phyloP scores from a whole-genome alignment of 2,113 vertebrate species.

The Hassar affinis region DNA sequence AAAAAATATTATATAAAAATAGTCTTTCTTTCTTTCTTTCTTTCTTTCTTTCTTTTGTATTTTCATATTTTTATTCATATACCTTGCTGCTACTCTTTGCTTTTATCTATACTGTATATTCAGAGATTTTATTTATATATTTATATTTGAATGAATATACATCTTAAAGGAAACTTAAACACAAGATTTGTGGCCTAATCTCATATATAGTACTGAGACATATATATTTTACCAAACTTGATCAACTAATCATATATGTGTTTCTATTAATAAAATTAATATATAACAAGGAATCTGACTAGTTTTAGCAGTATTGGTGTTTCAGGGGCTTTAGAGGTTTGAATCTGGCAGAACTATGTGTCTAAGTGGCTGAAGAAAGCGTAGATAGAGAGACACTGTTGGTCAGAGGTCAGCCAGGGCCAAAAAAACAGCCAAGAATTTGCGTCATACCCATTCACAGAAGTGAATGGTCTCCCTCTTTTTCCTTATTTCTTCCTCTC shows the following conservation, averaged over 20 bases:
- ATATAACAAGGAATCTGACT: background rate
- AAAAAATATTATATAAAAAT: too few species aligned
- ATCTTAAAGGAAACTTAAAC: background rate
- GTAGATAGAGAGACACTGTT: constrained; percentile 42
- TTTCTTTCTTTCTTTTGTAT: too few species aligned
- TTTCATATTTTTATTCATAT: too few species aligned
- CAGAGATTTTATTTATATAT: background rate
- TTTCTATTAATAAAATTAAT: constrained; percentile 5
- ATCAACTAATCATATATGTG: background rate
- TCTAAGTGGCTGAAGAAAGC: constrained; percentile 30
- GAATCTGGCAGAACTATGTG: constrained; percentile 37
- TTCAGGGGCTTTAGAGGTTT: background rate
- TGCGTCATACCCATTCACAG: constrained; percentile 53
- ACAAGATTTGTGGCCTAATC: background rate
- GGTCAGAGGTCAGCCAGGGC: constrained; percentile 30
- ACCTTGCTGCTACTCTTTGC: background rate
- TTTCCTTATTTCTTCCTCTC: constrained; percentile 23
- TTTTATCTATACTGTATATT: background rate
- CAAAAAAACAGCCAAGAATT: constrained; percentile 40
- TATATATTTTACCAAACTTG: background rate
- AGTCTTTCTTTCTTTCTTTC: too few species aligned
- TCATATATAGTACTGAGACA: background rate
- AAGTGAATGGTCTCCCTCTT: constrained; percentile 36
- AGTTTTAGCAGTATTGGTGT: background rate
- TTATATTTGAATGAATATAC: background rate